Evolutionary conservation across 2,888 invertebrate genomes (phyloP).

Genomic region (Cosmia trapezina): DNA sequence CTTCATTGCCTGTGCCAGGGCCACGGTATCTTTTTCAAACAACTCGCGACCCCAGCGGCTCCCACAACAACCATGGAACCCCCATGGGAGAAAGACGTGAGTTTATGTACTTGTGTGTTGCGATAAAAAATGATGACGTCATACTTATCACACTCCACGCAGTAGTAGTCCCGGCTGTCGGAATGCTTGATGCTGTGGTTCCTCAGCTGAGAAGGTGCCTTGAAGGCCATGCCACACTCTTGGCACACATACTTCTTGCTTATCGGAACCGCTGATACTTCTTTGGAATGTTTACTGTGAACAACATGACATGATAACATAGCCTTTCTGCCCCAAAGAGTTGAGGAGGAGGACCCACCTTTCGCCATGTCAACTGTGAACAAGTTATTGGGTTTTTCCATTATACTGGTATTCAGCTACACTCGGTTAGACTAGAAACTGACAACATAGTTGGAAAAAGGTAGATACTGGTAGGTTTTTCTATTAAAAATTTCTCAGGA

Average conservation of each 20-base stretch:
- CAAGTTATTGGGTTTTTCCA: background rate
- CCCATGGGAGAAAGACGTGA: background rate
- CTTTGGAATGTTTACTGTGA: constrained; percentile 73
- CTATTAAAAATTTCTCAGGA: background rate
- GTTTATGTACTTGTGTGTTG: background rate
- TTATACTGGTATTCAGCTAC: background rate
- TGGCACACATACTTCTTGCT: constrained; percentile 70
- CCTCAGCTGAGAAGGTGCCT: constrained; percentile 75
- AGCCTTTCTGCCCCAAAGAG: no score
- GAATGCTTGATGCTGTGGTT: constrained; percentile 78
- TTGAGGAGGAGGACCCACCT: no score
- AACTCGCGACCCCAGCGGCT: no score
- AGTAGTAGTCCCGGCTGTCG: constrained; percentile 74
- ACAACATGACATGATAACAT: background rate
- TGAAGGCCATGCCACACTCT: constrained; percentile 78
- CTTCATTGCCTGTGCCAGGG: no score
- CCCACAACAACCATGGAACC: no score
- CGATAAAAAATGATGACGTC: background rate
- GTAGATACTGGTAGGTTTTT: background rate
- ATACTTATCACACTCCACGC: constrained; percentile 84
- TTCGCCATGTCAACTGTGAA: constrained; percentile 55
- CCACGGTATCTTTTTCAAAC: no score
- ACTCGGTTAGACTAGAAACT: background rate
- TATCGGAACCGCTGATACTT: constrained; percentile 65
- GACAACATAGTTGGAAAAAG: background rate